Conservation (phyloP, 2,113 vertebrate genomes). For the Vombatus ursinus region DNA sequence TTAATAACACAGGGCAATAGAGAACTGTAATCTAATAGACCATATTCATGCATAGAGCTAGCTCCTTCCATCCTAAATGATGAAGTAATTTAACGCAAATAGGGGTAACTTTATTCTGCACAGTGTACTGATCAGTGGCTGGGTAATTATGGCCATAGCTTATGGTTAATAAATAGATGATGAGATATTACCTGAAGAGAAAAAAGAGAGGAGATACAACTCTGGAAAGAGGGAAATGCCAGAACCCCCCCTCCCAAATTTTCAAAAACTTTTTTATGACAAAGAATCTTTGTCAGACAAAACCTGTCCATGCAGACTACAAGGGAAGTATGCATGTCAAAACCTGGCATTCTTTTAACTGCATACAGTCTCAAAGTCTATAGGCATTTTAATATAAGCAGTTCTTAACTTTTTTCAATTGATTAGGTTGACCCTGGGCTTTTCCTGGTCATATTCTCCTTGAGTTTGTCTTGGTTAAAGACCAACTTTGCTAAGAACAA, state of each 20-base stretch:
- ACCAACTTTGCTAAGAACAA: background rate
- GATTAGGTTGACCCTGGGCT: background rate
- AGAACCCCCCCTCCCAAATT: background rate
- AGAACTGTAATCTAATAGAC: conserved; percentile 70
- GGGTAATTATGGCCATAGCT: conserved; percentile 55
- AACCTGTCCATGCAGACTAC: background rate
- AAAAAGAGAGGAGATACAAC: background rate
- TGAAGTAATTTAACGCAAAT: conserved; percentile 52
- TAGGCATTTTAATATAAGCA: background rate
- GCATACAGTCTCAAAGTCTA: background rate
- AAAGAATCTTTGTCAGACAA: background rate
- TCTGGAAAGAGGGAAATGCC: background rate
- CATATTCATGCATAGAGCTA: conserved; percentile 33
- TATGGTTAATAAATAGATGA: conserved; percentile 28
- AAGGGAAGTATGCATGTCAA: background rate
- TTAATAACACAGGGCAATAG: conserved; percentile 65
- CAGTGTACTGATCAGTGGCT: too few species aligned
- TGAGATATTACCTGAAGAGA: background rate
- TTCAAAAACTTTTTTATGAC: background rate
- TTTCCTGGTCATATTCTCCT: background rate
- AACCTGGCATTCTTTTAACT: background rate
- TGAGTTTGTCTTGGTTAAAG: too few species aligned
- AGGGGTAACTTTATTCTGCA: conserved; percentile 52
- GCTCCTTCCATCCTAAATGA: conserved; percentile 61
- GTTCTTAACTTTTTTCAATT: background rate